These are phyloP conservation scores for Masnerella sp. DNA, from an alignment of 2,888 invertebrate species.

Conservation along the genomic window DNA sequence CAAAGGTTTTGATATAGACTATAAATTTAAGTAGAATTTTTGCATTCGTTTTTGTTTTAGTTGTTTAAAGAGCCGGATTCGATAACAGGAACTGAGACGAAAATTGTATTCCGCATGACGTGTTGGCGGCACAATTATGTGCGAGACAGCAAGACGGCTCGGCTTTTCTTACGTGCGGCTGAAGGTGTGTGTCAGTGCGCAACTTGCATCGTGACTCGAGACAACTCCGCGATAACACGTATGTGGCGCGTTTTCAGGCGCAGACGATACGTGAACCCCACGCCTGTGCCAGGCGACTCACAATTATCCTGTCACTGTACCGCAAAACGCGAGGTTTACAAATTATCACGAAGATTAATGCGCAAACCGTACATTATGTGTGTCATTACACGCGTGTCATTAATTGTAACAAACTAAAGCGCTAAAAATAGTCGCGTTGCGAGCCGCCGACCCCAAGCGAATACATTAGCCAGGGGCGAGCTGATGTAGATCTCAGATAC, in stretches of 20 bases:
- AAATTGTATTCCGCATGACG: conserved; percentile 50
- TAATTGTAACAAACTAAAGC: conserved; percentile 46
- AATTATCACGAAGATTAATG: conserved; percentile 58
- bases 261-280: conserved; percentile 58
- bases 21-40: too few relatives aligned
- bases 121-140: conserved; percentile 48
- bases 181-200: conserved; percentile 46
- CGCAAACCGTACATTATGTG: conserved; percentile 57
- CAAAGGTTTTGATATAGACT: too few relatives aligned
- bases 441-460: conserved; percentile 25
- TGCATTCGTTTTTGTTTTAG: not conserved
- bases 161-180: conserved; percentile 51
- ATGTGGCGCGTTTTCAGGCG: conserved; percentile 54
- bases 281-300: conserved; percentile 50
- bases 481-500: too few relatives aligned
- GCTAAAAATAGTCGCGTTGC: conserved; percentile 34
- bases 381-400: conserved; percentile 55
- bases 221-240: conserved; percentile 57
- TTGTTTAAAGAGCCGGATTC: conserved; percentile 11
- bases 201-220: conserved; percentile 58
- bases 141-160: conserved; percentile 52
- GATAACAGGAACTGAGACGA: conserved; percentile 39
- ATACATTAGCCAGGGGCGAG: conserved; percentile 13
- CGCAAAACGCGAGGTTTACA: conserved; percentile 59
- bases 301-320: conserved; percentile 61